Evolutionary conservation across 2,797 vertebrate species (phyloP).

Genomic region (Aulostomus chinensis): DNA sequence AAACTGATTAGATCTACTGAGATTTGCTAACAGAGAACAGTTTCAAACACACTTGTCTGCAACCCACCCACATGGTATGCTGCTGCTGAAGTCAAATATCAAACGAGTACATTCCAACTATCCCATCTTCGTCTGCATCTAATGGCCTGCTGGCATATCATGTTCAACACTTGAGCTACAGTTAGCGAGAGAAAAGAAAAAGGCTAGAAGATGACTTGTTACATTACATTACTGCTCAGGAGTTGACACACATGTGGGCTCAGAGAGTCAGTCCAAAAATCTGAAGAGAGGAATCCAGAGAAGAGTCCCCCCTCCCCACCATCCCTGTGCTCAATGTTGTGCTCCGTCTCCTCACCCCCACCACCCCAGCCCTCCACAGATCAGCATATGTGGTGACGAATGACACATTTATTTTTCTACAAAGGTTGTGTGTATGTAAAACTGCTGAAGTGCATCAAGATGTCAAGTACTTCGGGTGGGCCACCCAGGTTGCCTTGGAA

Average conservation of each 20-base stretch:
- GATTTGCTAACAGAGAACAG: conserved; percentile 61
- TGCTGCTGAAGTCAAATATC: conserved; percentile 56
- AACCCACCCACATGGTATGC: conserved; percentile 60
- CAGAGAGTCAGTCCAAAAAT: conserved; percentile 55
- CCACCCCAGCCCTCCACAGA: conserved; percentile 79
- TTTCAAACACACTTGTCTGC: conserved; percentile 65
- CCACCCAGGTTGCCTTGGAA: conserved; percentile 99
- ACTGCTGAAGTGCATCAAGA: conserved; percentile 99
- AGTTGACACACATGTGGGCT: conserved; percentile 56
- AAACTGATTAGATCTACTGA: conserved; percentile 70
- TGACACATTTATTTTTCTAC: conserved; percentile 99
- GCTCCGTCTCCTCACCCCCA: conserved; percentile 29
- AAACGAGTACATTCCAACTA: conserved; percentile 59
- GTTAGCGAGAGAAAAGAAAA: conserved; percentile 6
- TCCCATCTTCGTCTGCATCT: conserved; percentile 41
- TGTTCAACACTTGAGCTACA: conserved; percentile 28
- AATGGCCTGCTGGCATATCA: conserved; percentile 34
- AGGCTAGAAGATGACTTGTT: conserved; percentile 20
- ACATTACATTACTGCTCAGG: conserved; percentile 38
- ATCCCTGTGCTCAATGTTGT: conserved; percentile 46
- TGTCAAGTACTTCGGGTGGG: conserved; percentile 99
- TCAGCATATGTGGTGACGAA: conserved; percentile 99
- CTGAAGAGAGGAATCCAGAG: conserved; percentile 62
- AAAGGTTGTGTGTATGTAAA: conserved; percentile 99
- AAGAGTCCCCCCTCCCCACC: conserved; percentile 73